A percentile compares a stretch with the other conserved stretches of the same genome.
Evolutionary conservation across 1,140 invertebrate genomes (phyloP).

Genomic region (Spodoptera litura): DNA sequence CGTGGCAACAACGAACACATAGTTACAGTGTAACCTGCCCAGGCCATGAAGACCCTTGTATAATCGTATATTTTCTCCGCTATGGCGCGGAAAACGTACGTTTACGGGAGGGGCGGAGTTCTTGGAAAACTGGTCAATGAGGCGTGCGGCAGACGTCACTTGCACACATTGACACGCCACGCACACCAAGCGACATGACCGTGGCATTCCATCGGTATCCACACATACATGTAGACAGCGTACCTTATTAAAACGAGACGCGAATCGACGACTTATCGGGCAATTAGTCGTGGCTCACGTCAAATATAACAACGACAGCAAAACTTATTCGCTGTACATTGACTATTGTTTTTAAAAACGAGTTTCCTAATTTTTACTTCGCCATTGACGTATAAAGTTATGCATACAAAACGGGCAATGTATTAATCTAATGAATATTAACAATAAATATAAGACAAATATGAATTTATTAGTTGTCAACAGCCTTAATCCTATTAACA

Average conservation of each 20-base stretch:
- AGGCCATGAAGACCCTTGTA: conserved; percentile 58
- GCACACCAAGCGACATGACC: conserved; percentile 71
- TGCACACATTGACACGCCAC: conserved; percentile 70
- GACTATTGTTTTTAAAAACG: conserved; percentile 58
- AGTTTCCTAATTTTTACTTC: background rate
- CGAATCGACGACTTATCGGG: conserved; percentile 85
- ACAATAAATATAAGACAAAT: conserved; percentile 49
- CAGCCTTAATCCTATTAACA: background rate
- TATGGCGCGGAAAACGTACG: conserved; percentile 27
- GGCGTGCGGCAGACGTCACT: conserved; percentile 82
- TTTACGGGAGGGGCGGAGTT: conserved; percentile 60
- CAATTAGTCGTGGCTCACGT: conserved; percentile 82
- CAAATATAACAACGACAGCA: conserved; percentile 70
- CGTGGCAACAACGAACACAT: conserved; percentile 82
- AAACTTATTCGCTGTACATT: conserved; percentile 76
- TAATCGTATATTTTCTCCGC: conserved; percentile 60
- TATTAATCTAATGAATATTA: background rate
- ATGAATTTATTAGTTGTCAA: conserved; percentile 9
- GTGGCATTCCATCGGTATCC: conserved; percentile 82
- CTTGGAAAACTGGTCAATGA: conserved; percentile 60
- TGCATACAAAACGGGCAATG: background rate
- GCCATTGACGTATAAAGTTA: background rate
- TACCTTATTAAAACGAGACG: conserved; percentile 86
- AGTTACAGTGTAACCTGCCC: conserved; percentile 69
- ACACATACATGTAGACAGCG: conserved; percentile 79